Evolutionary conservation across 1,140 invertebrate genomes (phyloP).

Genomic region (Parasteatoda tepidariorum): DNA sequence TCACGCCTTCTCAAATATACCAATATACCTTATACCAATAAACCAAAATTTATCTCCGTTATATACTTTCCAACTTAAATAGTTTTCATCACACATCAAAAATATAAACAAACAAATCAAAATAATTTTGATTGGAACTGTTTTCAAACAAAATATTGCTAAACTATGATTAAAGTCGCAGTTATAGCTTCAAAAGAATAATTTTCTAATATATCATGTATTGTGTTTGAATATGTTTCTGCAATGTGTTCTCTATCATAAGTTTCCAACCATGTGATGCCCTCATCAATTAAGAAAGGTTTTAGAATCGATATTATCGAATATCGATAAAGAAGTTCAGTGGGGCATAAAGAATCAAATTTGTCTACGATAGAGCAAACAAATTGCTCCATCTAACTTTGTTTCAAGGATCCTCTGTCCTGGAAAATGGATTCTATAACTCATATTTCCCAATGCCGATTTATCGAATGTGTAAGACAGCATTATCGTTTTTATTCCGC

Average conservation of each 20-base stretch:
- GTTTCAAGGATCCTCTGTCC: conserved; percentile 2
- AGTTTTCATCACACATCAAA: too few species aligned
- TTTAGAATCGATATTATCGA: conserved; percentile 28
- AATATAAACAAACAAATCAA: too few species aligned
- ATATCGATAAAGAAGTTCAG: conserved; percentile 23
- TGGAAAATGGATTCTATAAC: conserved; percentile 37
- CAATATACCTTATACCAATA: too few species aligned
- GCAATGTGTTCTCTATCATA: not conserved
- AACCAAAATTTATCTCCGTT: too few species aligned
- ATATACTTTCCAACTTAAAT: too few species aligned
- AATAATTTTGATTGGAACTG: too few species aligned
- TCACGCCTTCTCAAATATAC: too few species aligned
- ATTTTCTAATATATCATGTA: too few species aligned
- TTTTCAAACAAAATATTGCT: too few species aligned
- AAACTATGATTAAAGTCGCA: too few species aligned
- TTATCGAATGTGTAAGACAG: not conserved
- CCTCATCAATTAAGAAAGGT: conserved; percentile 14
- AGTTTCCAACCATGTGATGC: not conserved
- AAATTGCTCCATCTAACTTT: conserved; percentile 25
- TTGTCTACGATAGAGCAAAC: conserved; percentile 17
- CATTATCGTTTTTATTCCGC: not conserved
- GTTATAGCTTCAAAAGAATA: too few species aligned
- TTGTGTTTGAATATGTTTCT: too few species aligned
- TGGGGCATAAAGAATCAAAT: conserved; percentile 41
- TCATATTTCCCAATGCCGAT: conserved; percentile 3